These are phyloP conservation scores for Choloepus hoffmanni DNA, from an alignment of 2,113 vertebrate genomes.

Conservation along the genomic window DNA sequence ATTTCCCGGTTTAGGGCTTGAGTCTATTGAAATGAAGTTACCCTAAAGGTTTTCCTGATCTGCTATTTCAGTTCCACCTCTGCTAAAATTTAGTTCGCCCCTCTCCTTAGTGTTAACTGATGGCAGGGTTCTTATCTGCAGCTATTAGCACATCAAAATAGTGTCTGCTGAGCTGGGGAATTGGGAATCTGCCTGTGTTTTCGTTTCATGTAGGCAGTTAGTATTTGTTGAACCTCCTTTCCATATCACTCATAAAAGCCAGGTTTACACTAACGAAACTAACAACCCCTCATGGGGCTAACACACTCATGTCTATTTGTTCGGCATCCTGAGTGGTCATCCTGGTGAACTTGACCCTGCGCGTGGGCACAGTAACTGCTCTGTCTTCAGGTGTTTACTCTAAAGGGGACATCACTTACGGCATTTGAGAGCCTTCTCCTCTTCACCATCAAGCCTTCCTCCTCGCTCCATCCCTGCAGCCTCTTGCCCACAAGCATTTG, in stretches of 20 bases:
- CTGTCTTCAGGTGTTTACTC: background rate
- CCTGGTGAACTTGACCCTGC: background rate
- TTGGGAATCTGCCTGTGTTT: background rate
- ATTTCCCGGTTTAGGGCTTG: background rate
- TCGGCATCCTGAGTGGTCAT: background rate
- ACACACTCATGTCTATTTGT: background rate
- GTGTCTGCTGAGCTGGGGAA: slow-evolving; percentile 8
- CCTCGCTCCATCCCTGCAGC: no score
- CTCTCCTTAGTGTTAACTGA: background rate
- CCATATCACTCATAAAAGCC: background rate
- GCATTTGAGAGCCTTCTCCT: background rate
- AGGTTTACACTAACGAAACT: background rate
- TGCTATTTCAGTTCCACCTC: background rate
- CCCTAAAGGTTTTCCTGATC: background rate
- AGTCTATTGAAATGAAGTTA: background rate
- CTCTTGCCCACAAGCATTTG: no score
- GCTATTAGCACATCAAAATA: slow-evolving; percentile 38
- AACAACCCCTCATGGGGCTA: background rate
- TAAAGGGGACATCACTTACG: background rate
- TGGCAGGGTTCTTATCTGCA: background rate
- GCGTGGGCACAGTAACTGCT: background rate
- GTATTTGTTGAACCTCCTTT: background rate
- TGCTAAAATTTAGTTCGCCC: background rate
- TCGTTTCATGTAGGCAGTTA: no score
- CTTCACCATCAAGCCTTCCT: background rate